Evolutionary conservation across 2,888 invertebrate species (phyloP), one percentile per base, ranked within the genome.

Genomic region (Archips crataeganus): DNA sequence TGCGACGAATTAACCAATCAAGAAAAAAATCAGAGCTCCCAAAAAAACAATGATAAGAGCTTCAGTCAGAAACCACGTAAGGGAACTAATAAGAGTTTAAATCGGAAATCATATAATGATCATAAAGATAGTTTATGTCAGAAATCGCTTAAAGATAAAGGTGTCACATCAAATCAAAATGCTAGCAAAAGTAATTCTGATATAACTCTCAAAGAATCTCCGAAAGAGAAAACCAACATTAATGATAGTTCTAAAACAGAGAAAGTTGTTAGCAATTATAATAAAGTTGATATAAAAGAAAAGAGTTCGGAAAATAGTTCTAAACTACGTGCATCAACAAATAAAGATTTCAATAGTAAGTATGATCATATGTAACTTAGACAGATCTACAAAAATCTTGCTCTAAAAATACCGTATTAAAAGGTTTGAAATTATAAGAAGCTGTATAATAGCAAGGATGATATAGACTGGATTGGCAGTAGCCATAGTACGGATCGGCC

Each of bases 51-150:
- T 23, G 54, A 54, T 23, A 54, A 15, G 3, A 49, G 49, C n/a
- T 49, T 11, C 3, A n/a, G 23, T 9, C 15, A 54, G 57, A 57
- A 32, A 57, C 57, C 57, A 32, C 32, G 2, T 10, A 57, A 57
- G 10, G 32, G 11, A 32, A 57, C 3, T 11, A 32, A 57, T 32
- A 57, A 57, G 3, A 57, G 10, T 57, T 10, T 10, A 57, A 57
- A 10, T 32, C 54, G 10, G 54, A 54, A 15, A 54, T 54, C 54
- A 54, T 6, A 9, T 23, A 54, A 54, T 9, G 23, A 23, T 75
- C 83, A 80, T 79, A 83, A 85, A 47, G 85, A 80, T 71, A 79
- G 75, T 69, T 76, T 79, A 32, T 77, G 65, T 68, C 79, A 77
- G 75, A 77, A 81, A 68, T 73, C 75, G 65, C 70, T 68, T 13